Conservation (phyloP, 2,113 vertebrate genomes). For the Tetraodon nigroviridis region DNA sequence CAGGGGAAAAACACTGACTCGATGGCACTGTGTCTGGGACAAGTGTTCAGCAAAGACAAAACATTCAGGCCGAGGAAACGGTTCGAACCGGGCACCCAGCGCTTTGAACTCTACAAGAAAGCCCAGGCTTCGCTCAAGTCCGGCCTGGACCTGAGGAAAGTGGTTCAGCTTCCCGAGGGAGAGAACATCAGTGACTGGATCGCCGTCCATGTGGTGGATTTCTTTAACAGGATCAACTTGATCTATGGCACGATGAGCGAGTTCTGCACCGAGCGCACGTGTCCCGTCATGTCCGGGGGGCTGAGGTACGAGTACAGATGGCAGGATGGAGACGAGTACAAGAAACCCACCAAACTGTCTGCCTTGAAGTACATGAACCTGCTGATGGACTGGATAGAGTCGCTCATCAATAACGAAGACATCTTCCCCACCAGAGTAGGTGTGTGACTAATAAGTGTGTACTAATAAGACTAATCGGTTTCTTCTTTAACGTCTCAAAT, state of each 20-base stretch:
- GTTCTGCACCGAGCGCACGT: constrained; percentile 86
- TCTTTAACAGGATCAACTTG: constrained; percentile 97
- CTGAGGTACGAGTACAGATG: constrained; percentile 94
- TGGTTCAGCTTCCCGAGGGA: constrained; percentile 88
- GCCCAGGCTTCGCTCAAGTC: constrained; percentile 96
- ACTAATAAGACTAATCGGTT: too few species aligned
- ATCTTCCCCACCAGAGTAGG: constrained; percentile 95
- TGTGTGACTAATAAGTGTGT: constrained; percentile 73
- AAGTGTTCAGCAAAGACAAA: constrained; percentile 98
- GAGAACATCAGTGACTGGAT: constrained; percentile 95
- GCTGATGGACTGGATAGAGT: constrained; percentile 98
- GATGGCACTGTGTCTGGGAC: constrained; percentile 94
- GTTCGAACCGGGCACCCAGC: constrained; percentile 92
- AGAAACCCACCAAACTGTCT: constrained; percentile 88
- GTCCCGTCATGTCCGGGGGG: constrained; percentile 94
- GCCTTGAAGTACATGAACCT: constrained; percentile 92
- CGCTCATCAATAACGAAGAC: constrained; percentile 91
- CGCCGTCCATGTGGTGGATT: constrained; percentile 94
- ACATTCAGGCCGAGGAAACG: constrained; percentile 91
- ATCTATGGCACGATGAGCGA: constrained; percentile 98
- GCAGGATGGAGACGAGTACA: constrained; percentile 91
- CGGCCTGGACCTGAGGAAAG: constrained; percentile 87
- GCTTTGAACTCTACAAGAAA: constrained; percentile 95
- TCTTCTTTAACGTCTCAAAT: not conserved
- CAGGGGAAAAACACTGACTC: constrained; percentile 32